Conservation (phyloP, 2,113 vertebrate genomes). For the Rhadina sibilatrix region DNA sequence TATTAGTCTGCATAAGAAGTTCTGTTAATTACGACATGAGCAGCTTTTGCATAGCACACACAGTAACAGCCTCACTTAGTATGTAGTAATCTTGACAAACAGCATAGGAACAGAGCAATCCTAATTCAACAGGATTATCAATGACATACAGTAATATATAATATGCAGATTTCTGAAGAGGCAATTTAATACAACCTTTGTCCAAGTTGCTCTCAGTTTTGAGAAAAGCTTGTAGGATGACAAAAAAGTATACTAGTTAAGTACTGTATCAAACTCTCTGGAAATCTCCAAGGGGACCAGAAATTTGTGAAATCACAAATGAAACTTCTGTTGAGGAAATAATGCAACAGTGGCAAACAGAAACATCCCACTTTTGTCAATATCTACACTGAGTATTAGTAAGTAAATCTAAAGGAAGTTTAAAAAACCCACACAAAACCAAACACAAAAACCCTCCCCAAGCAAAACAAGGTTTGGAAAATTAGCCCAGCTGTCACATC, state of each 20-base stretch:
- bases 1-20: not conserved
- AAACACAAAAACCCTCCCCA: not conserved
- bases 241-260: not conserved
- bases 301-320: not conserved
- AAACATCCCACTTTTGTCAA: not conserved
- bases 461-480: not conserved
- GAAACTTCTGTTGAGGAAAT: not conserved
- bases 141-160: not conserved
- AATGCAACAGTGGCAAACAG: not conserved
- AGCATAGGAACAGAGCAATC: not conserved
- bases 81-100: not conserved
- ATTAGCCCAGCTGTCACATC: not conserved
- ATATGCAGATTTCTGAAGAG: not conserved
- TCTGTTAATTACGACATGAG: conserved; percentile 13
- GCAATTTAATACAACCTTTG: not conserved
- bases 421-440: not conserved
- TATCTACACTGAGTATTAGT: not conserved
- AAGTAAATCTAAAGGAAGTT: not conserved
- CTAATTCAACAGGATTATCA: not conserved
- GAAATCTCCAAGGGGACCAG: not conserved
- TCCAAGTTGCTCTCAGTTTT: not conserved
- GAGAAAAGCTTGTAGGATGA: not conserved
- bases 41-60: not conserved
- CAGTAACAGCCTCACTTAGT: not conserved
- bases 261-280: not conserved